phyloP scores from a whole-genome alignment of 2,797 vertebrate genomes.

The Eospalax fontanierii region DNA sequence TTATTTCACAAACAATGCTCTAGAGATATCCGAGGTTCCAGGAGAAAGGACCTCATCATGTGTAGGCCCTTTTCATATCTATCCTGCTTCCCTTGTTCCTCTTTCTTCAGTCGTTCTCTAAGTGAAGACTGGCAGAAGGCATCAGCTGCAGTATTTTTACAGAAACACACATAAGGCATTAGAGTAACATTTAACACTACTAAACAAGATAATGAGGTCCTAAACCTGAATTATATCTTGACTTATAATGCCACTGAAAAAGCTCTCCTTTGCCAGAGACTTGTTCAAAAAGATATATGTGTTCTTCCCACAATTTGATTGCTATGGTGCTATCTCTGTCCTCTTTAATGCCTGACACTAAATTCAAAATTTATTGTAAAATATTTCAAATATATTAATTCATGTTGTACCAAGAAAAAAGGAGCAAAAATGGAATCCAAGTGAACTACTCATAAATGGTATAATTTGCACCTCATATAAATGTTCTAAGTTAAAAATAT shows the following conservation, averaged over 20 bases:
- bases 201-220: neutral
- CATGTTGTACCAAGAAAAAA: neutral
- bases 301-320: neutral
- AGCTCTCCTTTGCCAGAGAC: neutral
- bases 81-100: neutral
- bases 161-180: neutral
- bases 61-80: neutral
- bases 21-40: neutral
- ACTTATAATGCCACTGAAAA: neutral
- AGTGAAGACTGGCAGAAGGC: neutral
- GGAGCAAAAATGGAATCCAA: neutral
- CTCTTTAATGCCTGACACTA: neutral
- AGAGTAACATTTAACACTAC: neutral
- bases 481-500: neutral
- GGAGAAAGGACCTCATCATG: too few relatives aligned
- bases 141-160: neutral
- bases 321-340: neutral
- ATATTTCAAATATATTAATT: neutral
- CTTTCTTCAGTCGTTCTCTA: neutral
- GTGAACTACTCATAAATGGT: neutral
- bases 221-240: neutral
- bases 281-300: neutral
- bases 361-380: neutral
- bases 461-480: neutral
- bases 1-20: neutral